Percentiles rank a stretch among this genome's conserved stretches.
Conservation (phyloP, 2,113 vertebrate genomes). For the Sphyrna mokarran region DNA sequence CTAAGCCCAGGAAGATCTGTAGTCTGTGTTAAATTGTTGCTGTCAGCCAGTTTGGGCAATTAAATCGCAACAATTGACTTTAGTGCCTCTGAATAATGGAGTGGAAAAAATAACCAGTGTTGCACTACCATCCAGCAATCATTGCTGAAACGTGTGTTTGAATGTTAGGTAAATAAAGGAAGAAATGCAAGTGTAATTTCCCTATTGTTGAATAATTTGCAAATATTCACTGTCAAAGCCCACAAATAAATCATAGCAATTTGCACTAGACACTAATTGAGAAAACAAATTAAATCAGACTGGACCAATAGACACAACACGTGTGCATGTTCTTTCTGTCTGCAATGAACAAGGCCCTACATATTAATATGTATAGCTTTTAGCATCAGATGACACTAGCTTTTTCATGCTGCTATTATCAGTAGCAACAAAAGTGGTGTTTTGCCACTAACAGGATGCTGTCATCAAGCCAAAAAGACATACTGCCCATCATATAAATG, state of each 20-base stretch:
- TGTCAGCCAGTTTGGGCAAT: neutral
- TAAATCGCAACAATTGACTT: neutral
- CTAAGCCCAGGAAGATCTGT: neutral
- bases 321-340: too few relatives aligned
- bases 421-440: too few relatives aligned
- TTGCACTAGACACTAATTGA: neutral
- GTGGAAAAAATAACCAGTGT: neutral
- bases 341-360: too few relatives aligned
- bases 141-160: neutral
- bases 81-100: neutral
- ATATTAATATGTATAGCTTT: too few relatives aligned
- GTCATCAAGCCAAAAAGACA: too few relatives aligned
- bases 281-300: too few relatives aligned
- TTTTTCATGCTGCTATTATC: too few relatives aligned
- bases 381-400: too few relatives aligned
- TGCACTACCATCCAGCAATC: neutral
- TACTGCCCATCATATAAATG: too few relatives aligned
- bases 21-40: neutral
- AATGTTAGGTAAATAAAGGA: neutral
- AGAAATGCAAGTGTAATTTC: neutral
- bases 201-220: neutral
- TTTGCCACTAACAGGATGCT: too few relatives aligned
- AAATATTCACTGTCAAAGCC: neutral
- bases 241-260: neutral
- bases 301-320: too few relatives aligned